phyloP scores from a whole-genome alignment of 92 coral and sea anemone species.

The Micromussa lordhowensis region DNA sequence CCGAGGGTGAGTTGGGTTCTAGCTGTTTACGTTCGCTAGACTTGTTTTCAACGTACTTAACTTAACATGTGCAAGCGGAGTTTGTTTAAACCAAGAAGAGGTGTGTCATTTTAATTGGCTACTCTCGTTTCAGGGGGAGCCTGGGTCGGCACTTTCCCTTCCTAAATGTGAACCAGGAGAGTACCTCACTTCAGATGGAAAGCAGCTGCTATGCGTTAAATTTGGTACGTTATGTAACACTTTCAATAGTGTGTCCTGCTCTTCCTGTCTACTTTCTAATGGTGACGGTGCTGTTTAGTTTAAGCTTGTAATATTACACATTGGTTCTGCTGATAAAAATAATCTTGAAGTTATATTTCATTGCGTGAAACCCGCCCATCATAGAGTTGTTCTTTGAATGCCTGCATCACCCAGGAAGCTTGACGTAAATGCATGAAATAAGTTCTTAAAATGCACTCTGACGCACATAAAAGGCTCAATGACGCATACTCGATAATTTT shows the following conservation, averaged over 20 bases:
- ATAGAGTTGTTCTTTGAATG: background rate
- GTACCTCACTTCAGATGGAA: constrained; percentile 91
- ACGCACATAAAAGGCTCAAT: background rate
- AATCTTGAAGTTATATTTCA: background rate
- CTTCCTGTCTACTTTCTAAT: background rate
- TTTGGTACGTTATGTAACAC: constrained; percentile 72
- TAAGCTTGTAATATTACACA: constrained; percentile 1
- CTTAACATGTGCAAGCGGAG: background rate
- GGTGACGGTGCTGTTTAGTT: constrained; percentile 26
- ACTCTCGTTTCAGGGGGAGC: constrained; percentile 68
- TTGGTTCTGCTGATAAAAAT: background rate
- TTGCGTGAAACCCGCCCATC: background rate
- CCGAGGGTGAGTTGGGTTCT: constrained; percentile 55
- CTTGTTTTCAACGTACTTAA: no score
- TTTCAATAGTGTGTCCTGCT: background rate
- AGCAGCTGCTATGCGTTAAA: constrained; percentile 73
- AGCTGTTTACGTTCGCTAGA: background rate
- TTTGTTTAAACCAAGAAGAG: background rate
- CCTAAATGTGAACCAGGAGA: constrained; percentile 87
- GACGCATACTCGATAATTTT: background rate
- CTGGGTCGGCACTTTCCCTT: constrained; percentile 69
- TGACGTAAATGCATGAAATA: constrained; percentile 3
- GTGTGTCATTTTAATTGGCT: background rate
- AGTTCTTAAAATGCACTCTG: background rate
- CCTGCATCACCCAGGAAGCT: background rate